Conservation (phyloP, 2,113 vertebrate genomes). For the Physeter macrocephalus region DNA sequence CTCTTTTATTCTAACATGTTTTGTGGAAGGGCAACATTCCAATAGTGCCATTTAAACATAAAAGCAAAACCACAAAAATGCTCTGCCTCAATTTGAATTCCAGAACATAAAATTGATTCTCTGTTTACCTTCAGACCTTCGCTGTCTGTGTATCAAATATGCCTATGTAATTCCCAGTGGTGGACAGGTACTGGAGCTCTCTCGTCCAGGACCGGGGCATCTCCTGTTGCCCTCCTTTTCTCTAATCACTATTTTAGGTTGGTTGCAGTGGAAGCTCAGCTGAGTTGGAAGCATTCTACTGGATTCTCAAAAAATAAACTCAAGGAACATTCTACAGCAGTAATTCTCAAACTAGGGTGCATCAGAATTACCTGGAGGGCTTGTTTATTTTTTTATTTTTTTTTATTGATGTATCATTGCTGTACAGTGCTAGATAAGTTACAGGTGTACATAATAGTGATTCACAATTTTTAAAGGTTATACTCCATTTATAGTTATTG, state of each 20-base stretch:
- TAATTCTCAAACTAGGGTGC: not conserved
- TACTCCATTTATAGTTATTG: not conserved
- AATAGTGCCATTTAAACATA: constrained; percentile 64
- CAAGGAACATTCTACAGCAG: not conserved
- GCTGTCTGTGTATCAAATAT: not conserved
- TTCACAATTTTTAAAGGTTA: not conserved
- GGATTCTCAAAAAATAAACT: not conserved
- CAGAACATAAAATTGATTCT: constrained; percentile 39
- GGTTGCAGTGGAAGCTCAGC: not conserved
- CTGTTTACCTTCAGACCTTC: constrained; percentile 34
- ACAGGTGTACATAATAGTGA: not conserved
- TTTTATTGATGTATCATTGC: not conserved
- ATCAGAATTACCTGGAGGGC: not conserved
- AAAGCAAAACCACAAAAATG: constrained; percentile 74
- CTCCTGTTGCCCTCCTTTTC: not conserved
- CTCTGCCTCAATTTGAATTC: constrained; percentile 45
- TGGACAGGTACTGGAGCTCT: not conserved
- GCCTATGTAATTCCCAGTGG: not conserved
- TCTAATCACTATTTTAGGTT: not conserved
- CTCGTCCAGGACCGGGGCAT: not conserved
- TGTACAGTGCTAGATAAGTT: not conserved
- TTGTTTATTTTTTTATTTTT: not conserved
- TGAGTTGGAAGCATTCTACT: not conserved
- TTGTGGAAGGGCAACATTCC: constrained; percentile 59
- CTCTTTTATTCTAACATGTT: constrained; percentile 57